Conservation (phyloP, 2,888 invertebrate genomes). For the Lissonota sp. region DNA sequence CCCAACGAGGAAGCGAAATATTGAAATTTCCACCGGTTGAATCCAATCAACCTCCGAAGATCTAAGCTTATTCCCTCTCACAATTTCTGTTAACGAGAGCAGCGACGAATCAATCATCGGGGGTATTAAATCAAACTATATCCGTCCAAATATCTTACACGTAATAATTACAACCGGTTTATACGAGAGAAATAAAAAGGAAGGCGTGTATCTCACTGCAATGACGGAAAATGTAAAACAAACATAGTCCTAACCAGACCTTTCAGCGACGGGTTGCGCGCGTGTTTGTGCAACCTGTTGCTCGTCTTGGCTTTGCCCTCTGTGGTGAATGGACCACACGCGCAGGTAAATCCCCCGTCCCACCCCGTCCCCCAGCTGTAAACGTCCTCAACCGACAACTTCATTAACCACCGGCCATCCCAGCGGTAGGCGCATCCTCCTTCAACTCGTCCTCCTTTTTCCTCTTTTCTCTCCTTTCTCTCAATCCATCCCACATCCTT, state of each 20-base stretch:
- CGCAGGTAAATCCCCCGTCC: conserved; percentile 76
- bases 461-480: conserved; percentile 53
- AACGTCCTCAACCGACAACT: conserved; percentile 83
- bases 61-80: too few relatives aligned
- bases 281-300: conserved; percentile 57
- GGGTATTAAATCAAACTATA: not conserved
- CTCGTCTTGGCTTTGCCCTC: conserved; percentile 36
- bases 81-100: not conserved
- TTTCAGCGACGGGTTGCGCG: conserved; percentile 69
- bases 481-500: conserved; percentile 40
- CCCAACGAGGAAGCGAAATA: too few relatives aligned
- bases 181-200: not conserved
- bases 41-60: too few relatives aligned
- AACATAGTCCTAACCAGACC: conserved; percentile 76
- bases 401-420: conserved; percentile 78
- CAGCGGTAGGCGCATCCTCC: conserved; percentile 65
- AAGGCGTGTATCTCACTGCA: conserved; percentile 6
- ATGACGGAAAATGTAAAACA: conserved; percentile 76
- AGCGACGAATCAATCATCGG: conserved; percentile 19
- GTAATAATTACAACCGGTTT: not conserved
- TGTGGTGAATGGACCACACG: conserved; percentile 82
- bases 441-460: conserved; percentile 47
- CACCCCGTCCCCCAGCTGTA: conserved; percentile 77
- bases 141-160: conserved; percentile 4
- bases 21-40: too few relatives aligned